phyloP scores from a whole-genome alignment of 2,888 invertebrate genomes.

The Tetragonula carbonaria region DNA sequence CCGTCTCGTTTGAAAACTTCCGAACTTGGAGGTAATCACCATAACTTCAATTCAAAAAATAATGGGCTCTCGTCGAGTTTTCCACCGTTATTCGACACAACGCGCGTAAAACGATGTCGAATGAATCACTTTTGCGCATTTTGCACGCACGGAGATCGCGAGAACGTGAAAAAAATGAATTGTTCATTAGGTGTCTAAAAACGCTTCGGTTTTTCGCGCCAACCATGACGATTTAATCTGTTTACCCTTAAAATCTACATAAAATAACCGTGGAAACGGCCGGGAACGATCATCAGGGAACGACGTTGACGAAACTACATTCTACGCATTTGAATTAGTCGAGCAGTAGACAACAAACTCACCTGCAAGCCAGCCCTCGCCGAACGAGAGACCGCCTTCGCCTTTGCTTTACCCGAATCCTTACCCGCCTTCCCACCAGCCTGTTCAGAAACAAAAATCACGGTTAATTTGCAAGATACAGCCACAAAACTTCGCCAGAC shows the following conservation, averaged over 20 bases:
- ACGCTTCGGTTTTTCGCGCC: constrained; percentile 76
- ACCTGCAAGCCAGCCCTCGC: constrained; percentile 99
- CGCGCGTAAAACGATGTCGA: constrained; percentile 17
- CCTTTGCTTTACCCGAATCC: constrained; percentile 99
- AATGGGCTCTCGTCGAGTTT: constrained; percentile 17
- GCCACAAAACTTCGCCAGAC: constrained; percentile 86
- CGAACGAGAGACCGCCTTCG: constrained; percentile 99
- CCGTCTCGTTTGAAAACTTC: constrained; percentile 75
- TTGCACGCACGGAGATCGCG: background rate
- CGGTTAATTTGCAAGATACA: constrained; percentile 86
- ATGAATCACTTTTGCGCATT: background rate
- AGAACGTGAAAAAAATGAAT: constrained; percentile 30
- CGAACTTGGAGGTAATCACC: constrained; percentile 38
- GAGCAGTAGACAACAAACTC: constrained; percentile 75
- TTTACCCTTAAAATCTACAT: constrained; percentile 24
- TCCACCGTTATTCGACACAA: background rate
- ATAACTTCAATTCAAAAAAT: constrained; percentile 61
- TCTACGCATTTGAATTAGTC: constrained; percentile 9
- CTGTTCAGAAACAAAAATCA: constrained; percentile 85
- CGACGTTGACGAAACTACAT: constrained; percentile 12
- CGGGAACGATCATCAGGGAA: background rate
- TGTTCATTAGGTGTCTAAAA: constrained; percentile 33
- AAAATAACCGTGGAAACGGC: background rate
- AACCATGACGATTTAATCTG: constrained; percentile 74
- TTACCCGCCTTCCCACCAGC: constrained; percentile 99